phyloP scores from a whole-genome alignment of 2,888 invertebrate species.

The Syritta pipiens region DNA sequence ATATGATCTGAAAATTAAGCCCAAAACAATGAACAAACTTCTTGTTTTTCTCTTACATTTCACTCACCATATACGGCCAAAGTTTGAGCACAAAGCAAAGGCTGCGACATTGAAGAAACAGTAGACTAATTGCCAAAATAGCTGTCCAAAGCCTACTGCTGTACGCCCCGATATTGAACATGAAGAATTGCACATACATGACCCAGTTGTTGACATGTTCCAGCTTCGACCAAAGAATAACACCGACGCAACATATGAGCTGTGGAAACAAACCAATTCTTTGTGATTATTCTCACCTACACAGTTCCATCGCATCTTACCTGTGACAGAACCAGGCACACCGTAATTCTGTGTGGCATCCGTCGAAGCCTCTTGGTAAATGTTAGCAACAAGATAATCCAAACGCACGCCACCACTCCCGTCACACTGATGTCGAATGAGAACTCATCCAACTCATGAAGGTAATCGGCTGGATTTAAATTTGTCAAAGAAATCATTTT shows the following conservation, averaged over 20 bases:
- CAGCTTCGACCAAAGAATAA: conserved; percentile 86
- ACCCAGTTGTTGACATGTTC: conserved; percentile 82
- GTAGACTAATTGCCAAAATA: conserved; percentile 88
- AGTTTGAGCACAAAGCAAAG: conserved; percentile 89
- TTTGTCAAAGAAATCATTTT: conserved; percentile 92
- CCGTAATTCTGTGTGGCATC: conserved; percentile 90
- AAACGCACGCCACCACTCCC: conserved; percentile 87
- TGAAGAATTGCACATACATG: conserved; percentile 86
- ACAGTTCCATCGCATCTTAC: no score
- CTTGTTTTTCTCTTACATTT: no score
- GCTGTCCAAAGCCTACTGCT: conserved; percentile 92
- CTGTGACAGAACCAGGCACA: conserved; percentile 89
- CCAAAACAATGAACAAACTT: no score
- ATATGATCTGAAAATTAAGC: conserved; percentile 81
- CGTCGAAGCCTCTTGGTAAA: conserved; percentile 87
- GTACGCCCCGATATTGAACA: conserved; percentile 89
- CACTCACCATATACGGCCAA: conserved; percentile 83
- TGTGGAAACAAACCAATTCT: conserved; percentile 75
- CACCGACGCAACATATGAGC: conserved; percentile 85
- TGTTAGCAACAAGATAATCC: conserved; percentile 87
- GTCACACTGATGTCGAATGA: conserved; percentile 91
- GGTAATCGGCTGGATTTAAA: conserved; percentile 85
- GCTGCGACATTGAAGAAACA: conserved; percentile 91
- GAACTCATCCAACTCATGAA: conserved; percentile 87
- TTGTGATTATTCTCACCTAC: no score